Evolutionary conservation across 2,113 vertebrate genomes (phyloP), one percentile per base, ranked within the genome.

Genomic region (Microtus richardsoni): DNA sequence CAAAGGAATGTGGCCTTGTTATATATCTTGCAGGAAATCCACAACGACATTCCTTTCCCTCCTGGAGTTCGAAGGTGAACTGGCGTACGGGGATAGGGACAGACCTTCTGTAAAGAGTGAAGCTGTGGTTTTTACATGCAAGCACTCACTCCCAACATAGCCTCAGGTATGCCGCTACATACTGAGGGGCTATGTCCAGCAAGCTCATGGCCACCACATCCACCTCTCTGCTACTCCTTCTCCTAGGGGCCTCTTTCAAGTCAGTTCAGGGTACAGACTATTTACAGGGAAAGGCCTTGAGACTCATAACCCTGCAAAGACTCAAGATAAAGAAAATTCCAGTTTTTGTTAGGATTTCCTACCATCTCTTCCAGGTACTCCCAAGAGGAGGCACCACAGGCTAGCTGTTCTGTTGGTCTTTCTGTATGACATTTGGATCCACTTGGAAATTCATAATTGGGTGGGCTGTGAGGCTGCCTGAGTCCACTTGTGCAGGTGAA

Each of bases 1-100:
- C 9, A 71, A 80, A 97, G 83, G 97, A 97, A 97, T 89, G 89
- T 41, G 60, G 21, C n/a, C 11, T 49, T 86, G 77, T 44, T 79
- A 91, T 36, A 3, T 33, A 91, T 87, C 68, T 66, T 85, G 14
- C 82, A 95, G 93, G 95, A 95, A 97, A 75, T 49, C 54, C 96
- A 68, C 8, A 1, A n/a, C 60, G 88, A 89, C 21, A 1, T 13
- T 91, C 87, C 64, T 95, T 93, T 96, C 83, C 79, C 91, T 95
- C 79, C 74, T 94, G 78, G 77, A 92, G 62, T 77, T 54, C 77
- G 66, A 52, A 84, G 88, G 79, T 94, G 58, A 90, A 95, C 70
- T 80, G 60, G 82, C 90, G 94, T 92, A 22, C 9, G 6, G 16
- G 87, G 77, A 58, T 8, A 2, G 10, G 87, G 77, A 58, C 14